These are phyloP conservation scores for Chelonus formosanus DNA, from an alignment of 2,888 invertebrate species.

Conservation along the genomic window DNA sequence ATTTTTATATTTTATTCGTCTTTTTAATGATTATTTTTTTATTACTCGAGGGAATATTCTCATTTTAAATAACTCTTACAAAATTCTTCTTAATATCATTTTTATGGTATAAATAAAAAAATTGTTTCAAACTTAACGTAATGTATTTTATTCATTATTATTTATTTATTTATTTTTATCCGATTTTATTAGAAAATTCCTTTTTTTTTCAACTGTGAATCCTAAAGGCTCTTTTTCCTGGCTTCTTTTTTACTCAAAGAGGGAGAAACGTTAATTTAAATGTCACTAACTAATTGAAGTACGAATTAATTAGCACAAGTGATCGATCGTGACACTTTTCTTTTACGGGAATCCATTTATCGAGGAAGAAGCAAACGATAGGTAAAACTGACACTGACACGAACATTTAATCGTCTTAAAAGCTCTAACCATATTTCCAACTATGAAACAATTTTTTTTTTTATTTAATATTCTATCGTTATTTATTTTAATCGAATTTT, in stretches of 20 bases:
- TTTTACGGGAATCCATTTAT: background rate
- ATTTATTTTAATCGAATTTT: too few species aligned
- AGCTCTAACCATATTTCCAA: conserved; percentile 1
- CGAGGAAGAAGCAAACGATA: conserved; percentile 29
- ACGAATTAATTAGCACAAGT: conserved; percentile 60
- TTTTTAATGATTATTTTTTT: background rate
- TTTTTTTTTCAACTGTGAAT: too few species aligned
- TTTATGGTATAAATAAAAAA: background rate
- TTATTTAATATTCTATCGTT: background rate
- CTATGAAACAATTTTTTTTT: background rate
- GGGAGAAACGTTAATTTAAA: too few species aligned
- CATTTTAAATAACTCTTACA: conserved; percentile 1
- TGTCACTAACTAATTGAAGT: conserved; percentile 56
- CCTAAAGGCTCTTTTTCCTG: too few species aligned
- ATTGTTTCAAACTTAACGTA: too few species aligned
- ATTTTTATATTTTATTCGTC: conserved; percentile 5
- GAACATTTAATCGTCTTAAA: conserved; percentile 21
- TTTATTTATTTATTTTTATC: background rate
- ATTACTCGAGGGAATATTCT: too few species aligned
- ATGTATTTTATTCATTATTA: too few species aligned
- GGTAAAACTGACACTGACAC: conserved; percentile 20
- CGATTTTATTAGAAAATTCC: too few species aligned
- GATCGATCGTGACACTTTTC: conserved; percentile 50
- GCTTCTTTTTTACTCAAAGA: too few species aligned
- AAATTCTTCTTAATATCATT: conserved; percentile 4